These are phyloP conservation scores for Dendropsophus ebraccatus DNA, from an alignment of 2,113 vertebrate species.

Conservation along the genomic window DNA sequence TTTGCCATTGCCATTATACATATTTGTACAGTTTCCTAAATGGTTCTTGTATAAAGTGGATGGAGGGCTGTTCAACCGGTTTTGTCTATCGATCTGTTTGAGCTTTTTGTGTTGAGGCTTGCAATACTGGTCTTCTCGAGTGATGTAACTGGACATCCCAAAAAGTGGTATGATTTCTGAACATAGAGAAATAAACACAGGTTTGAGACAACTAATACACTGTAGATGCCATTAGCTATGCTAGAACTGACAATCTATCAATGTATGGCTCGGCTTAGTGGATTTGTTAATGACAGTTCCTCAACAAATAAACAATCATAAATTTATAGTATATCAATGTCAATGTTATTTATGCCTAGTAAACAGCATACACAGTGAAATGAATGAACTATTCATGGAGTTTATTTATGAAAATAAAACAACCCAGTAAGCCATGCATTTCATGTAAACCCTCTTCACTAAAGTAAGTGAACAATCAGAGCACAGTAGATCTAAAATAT, in stretches of 20 bases:
- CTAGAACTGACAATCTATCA: neutral
- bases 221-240: neutral
- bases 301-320: neutral
- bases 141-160: conserved; percentile 93
- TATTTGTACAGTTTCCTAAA: conserved; percentile 73
- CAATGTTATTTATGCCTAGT: neutral
- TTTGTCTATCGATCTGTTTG: conserved; percentile 92
- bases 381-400: neutral
- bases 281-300: neutral
- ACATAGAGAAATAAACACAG: neutral
- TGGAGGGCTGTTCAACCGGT: conserved; percentile 91
- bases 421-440: neutral
- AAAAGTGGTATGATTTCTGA: conserved; percentile 95
- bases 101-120: conserved; percentile 96
- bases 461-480: neutral
- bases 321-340: neutral
- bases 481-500: neutral
- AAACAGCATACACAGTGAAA: neutral
- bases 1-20: conserved; percentile 88
- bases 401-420: neutral
- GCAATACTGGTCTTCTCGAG: conserved; percentile 90
- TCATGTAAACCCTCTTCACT: neutral
- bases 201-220: neutral
- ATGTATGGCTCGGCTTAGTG: too few species aligned
- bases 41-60: conserved; percentile 87